These are phyloP conservation scores for Aphaenogaster floridana DNA, from an alignment of 1,140 invertebrate genomes.

Conservation along the genomic window DNA sequence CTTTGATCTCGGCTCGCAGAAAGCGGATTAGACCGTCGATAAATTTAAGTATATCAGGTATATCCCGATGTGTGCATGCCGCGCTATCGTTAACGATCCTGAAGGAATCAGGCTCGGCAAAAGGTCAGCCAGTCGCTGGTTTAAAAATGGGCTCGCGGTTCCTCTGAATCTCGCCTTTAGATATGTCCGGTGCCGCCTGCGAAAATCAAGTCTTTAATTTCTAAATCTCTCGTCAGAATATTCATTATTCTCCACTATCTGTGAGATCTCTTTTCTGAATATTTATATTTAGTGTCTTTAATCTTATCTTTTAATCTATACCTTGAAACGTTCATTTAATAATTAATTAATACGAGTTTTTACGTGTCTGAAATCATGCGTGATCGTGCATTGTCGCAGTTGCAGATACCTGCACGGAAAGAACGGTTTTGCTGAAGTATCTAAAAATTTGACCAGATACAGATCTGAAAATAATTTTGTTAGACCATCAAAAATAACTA, in stretches of 20 bases:
- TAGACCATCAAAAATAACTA: too few relatives aligned
- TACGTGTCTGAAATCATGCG: neutral
- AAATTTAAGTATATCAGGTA: slow-evolving; percentile 59
- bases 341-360: neutral
- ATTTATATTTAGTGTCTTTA: neutral
- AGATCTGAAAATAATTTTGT: too few relatives aligned
- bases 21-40: slow-evolving; percentile 55
- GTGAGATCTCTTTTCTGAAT: neutral
- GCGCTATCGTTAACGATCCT: slow-evolving; percentile 62
- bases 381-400: neutral
- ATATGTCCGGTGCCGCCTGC: slow-evolving; percentile 12
- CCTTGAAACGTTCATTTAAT: neutral
- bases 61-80: neutral
- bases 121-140: slow-evolving; percentile 41
- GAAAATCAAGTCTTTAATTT: slow-evolving; percentile 35
- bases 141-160: slow-evolving; percentile 49
- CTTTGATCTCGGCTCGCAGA: slow-evolving; percentile 63
- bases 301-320: neutral
- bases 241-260: neutral
- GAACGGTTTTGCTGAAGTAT: too few relatives aligned
- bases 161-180: slow-evolving; percentile 57
- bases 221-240: neutral
- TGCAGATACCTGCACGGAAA: neutral
- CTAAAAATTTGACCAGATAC: too few relatives aligned
- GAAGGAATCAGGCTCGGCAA: slow-evolving; percentile 42